These are phyloP conservation scores for Poecile atricapillus DNA, from an alignment of 2,113 vertebrate species.

Conservation along the genomic window DNA sequence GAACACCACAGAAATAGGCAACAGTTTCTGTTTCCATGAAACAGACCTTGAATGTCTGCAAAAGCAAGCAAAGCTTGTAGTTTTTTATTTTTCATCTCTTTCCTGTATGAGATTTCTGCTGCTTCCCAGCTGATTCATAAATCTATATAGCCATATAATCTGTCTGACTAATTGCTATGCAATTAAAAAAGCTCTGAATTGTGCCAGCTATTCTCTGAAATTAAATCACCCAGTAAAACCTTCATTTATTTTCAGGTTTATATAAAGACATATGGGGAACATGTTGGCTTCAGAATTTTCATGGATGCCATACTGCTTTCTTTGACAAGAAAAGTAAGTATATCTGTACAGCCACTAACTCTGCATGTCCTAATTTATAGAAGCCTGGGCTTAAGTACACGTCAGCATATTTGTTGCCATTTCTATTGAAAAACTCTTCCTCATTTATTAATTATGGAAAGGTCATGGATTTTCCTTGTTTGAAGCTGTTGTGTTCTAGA, in stretches of 20 bases:
- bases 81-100: background rate
- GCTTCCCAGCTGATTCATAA: background rate
- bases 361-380: background rate
- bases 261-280: conserved; percentile 91
- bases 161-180: background rate
- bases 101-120: background rate
- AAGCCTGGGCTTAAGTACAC: background rate
- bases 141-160: background rate
- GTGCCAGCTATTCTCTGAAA: background rate
- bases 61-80: background rate
- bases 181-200: background rate
- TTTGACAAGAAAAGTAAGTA: conserved; percentile 88
- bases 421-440: background rate
- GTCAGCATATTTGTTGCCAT: background rate
- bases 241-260: conserved; percentile 80
- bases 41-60: background rate
- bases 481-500: background rate
- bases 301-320: conserved; percentile 97
- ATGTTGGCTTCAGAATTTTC: conserved; percentile 97
- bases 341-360: background rate
- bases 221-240: background rate
- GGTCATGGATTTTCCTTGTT: background rate
- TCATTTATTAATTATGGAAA: background rate
- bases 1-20: background rate
- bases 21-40: background rate